phyloP scores from a whole-genome alignment of 1,140 invertebrate species.

The Planococcus citri region DNA sequence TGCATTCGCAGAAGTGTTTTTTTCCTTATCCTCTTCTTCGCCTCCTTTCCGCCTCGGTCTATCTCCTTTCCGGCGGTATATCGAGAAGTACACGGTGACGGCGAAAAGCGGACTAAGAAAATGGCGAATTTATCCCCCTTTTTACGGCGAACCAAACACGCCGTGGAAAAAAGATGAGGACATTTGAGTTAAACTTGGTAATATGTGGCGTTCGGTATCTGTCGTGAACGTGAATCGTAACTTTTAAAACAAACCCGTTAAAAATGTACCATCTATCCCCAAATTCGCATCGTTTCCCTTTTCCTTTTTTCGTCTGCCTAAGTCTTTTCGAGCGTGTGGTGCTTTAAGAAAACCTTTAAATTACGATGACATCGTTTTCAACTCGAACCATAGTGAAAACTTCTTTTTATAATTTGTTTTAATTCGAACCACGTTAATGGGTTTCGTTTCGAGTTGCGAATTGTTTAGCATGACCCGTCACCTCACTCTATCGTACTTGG shows the following conservation, averaged over 20 bases:
- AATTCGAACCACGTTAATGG: conserved; percentile 16
- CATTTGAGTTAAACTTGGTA: neutral
- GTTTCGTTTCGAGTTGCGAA: neutral
- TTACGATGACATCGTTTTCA: neutral
- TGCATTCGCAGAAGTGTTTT: conserved; percentile 1
- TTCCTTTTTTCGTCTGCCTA: no score
- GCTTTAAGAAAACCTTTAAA: neutral
- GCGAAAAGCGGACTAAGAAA: no score
- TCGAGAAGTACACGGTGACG: no score
- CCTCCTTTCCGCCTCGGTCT: no score
- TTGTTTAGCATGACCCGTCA: no score
- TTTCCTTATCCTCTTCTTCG: no score
- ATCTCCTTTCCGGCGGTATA: no score
- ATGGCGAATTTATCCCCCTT: conserved; percentile 12
- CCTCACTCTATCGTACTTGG: no score
- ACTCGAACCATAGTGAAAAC: neutral
- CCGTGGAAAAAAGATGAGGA: neutral
- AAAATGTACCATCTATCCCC: neutral
- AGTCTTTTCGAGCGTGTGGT: no score
- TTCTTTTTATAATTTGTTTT: conserved; percentile 10
- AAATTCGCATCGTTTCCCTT: no score
- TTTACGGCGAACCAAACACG: neutral
- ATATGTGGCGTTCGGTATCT: conserved; percentile 12
- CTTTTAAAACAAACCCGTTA: conserved; percentile 10
- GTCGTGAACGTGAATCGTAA: neutral